These are phyloP conservation scores for Rhizoglyphus robini DNA, from an alignment of 1,140 invertebrate genomes.

Conservation along the genomic window DNA sequence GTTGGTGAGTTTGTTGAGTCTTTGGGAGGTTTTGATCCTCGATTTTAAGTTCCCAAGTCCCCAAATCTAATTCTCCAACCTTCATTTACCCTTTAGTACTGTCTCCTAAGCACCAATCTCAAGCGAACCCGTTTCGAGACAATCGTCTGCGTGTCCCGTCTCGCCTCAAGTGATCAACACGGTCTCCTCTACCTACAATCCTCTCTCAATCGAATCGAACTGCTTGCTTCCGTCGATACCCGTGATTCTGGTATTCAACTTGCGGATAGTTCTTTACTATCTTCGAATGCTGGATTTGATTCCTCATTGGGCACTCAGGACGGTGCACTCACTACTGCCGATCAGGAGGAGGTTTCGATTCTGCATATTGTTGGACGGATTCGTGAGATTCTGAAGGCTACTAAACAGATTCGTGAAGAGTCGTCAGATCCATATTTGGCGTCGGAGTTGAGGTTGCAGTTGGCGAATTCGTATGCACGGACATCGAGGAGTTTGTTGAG, in stretches of 20 bases:
- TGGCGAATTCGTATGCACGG: constrained; percentile 85
- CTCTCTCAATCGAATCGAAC: constrained; percentile 6
- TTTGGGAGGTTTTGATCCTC: not conserved
- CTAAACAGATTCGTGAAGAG: constrained; percentile 15
- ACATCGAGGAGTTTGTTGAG: constrained; percentile 70
- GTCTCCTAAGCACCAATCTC: not conserved
- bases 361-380: not conserved
- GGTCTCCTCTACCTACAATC: constrained; percentile 11
- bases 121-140: constrained; percentile 18
- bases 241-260: not conserved
- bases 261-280: not conserved
- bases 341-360: not conserved
- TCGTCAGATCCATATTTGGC: not conserved
- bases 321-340: no score
- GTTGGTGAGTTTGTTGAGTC: not conserved
- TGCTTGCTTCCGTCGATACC: not conserved
- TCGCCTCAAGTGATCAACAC: constrained; percentile 1
- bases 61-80: not conserved
- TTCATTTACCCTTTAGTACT: not conserved
- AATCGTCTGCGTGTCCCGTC: constrained; percentile 16
- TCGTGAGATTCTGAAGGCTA: constrained; percentile 15
- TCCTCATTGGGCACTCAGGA: not conserved
- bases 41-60: no score
- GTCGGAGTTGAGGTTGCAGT: constrained; percentile 69
- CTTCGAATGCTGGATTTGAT: not conserved